Percentiles rank a stretch among this genome's conserved stretches.
phyloP scores from a whole-genome alignment of 2,797 vertebrate species.

The Bradypodion ventrale region DNA sequence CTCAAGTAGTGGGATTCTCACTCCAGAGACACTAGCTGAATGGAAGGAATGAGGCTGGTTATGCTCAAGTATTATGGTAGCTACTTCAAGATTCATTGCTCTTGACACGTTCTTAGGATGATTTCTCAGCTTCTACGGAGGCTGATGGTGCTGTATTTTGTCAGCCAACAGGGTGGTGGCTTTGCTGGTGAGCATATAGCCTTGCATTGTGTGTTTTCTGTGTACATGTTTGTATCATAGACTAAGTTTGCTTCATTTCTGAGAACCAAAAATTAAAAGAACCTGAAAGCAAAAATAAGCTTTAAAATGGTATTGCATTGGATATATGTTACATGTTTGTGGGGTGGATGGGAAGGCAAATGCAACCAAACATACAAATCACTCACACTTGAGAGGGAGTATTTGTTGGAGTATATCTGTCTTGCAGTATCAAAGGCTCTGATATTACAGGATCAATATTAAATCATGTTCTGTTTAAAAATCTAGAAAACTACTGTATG shows the following conservation, averaged over 20 bases:
- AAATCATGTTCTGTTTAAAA: too few relatives aligned
- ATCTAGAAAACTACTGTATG: too few relatives aligned
- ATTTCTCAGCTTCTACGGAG: neutral
- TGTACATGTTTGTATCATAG: neutral
- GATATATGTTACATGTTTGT: neutral
- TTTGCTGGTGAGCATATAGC: neutral
- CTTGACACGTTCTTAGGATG: neutral
- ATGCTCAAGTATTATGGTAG: neutral
- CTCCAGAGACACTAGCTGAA: neutral
- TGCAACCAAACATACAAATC: neutral
- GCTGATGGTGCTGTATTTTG: neutral
- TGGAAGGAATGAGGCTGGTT: neutral
- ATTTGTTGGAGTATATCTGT: neutral
- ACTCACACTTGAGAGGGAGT: neutral
- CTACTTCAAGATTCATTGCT: neutral
- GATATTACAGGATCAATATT: too few relatives aligned
- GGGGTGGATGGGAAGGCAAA: too few relatives aligned
- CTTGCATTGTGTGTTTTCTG: too few relatives aligned
- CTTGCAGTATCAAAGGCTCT: too few relatives aligned
- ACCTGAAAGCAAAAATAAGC: neutral
- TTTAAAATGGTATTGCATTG: conserved; percentile 1
- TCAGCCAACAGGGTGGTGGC: too few relatives aligned
- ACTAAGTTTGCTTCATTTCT: neutral
- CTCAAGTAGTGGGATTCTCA: conserved; percentile 7
- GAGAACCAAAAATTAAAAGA: neutral